A percentile compares a stretch with the other conserved stretches of the same genome.
phyloP scores from a whole-genome alignment of 1,140 invertebrate species.

The Leptoteleia sp. region DNA sequence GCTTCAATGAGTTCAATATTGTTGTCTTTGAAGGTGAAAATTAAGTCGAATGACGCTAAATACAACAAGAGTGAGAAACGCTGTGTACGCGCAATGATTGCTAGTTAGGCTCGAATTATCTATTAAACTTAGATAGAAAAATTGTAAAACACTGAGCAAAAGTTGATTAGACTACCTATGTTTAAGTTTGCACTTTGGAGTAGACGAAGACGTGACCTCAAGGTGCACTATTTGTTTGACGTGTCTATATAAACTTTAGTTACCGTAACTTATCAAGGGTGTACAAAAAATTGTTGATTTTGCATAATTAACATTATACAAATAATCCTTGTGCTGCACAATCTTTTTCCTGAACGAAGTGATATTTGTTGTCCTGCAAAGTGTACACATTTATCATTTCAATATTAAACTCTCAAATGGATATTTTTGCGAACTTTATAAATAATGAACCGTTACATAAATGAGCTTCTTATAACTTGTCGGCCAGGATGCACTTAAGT shows the following conservation, averaged over 20 bases:
- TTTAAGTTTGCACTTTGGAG: slow-evolving; percentile 20
- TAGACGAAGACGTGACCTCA: slow-evolving; percentile 37
- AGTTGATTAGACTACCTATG: slow-evolving; percentile 12
- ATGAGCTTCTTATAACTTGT: slow-evolving; percentile 27
- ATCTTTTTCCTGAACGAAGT: slow-evolving; percentile 53
- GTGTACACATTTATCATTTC: slow-evolving; percentile 53
- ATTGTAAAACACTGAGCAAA: slow-evolving; percentile 64
- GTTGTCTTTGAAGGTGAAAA: slow-evolving; percentile 30
- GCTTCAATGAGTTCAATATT: slow-evolving; percentile 13
- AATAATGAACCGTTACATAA: slow-evolving; percentile 24
- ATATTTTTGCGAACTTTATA: slow-evolving; percentile 58
- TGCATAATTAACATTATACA: slow-evolving; percentile 30
- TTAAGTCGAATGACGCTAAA: slow-evolving; percentile 49
- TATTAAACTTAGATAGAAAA: slow-evolving; percentile 70
- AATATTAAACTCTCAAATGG: slow-evolving; percentile 15
- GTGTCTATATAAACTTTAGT: slow-evolving; percentile 64
- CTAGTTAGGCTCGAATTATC: slow-evolving; percentile 73
- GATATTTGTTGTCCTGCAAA: slow-evolving; percentile 52
- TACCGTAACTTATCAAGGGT: slow-evolving; percentile 35
- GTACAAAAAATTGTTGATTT: slow-evolving; percentile 40
- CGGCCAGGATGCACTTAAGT: slow-evolving; percentile 4
- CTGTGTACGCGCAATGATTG: slow-evolving; percentile 78
- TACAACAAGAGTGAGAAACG: slow-evolving; percentile 74
- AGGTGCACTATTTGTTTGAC: slow-evolving; percentile 56
- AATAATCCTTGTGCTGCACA: slow-evolving; percentile 37